These are phyloP conservation scores for Suncus etruscus DNA, from an alignment of 2,113 vertebrate genomes.

Conservation along the genomic window DNA sequence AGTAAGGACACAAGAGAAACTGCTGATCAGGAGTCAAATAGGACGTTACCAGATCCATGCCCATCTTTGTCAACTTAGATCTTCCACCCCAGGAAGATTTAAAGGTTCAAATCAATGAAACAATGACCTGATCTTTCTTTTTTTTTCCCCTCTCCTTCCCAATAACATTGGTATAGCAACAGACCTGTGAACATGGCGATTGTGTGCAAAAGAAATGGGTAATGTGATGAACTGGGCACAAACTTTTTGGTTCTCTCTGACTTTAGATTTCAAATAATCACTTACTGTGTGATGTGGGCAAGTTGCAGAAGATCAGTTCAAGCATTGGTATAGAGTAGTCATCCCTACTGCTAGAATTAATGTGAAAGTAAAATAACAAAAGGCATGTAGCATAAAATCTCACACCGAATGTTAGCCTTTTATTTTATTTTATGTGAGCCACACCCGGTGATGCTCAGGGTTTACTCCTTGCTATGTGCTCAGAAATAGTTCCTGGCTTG, in stretches of 20 bases:
- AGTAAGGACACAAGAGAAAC: too few species aligned
- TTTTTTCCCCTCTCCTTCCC: too few species aligned
- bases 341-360: background rate
- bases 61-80: too few species aligned
- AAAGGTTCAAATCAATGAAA: too few species aligned
- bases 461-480: too few species aligned
- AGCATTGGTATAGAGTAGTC: background rate
- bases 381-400: background rate
- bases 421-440: too few species aligned
- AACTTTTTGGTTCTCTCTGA: background rate
- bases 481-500: too few species aligned
- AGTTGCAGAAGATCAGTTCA: background rate
- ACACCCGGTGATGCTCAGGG: too few species aligned
- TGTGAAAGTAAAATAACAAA: constrained; percentile 6
- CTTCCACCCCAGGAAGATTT: too few species aligned
- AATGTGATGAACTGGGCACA: background rate
- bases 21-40: too few species aligned
- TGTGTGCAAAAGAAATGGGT: background rate
- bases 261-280: background rate
- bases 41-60: too few species aligned
- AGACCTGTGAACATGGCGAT: background rate
- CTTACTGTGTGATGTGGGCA: background rate
- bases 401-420: background rate
- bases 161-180: background rate
- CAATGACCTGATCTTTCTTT: too few species aligned